Evolutionary conservation across 23 tunicate species (phyloP), one percentile per base, ranked within the genome.

Genomic region (Styela clava): DNA sequence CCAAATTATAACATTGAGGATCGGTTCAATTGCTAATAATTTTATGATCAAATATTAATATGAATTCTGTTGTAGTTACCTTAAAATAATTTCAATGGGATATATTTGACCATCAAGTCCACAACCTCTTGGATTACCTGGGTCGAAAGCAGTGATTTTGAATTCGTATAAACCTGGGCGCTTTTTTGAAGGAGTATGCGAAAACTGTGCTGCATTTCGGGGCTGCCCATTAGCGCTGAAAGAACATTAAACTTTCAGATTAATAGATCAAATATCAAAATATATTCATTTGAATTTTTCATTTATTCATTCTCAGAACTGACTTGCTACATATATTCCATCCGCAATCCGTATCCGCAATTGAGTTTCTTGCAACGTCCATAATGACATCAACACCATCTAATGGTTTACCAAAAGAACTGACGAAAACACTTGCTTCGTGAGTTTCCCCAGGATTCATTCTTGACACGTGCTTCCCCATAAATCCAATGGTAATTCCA

Each of bases 21-120:
- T n/a, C n/a, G n/a, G n/a, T n/a, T n/a, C n/a, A n/a, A n/a, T n/a
- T n/a, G n/a, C n/a, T n/a, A n/a, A n/a, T n/a, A n/a, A n/a, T n/a
- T n/a, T n/a, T n/a, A n/a, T n/a, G n/a, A n/a, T n/a, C n/a, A n/a
- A n/a, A n/a, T n/a, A n/a, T n/a, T n/a, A n/a, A n/a, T n/a, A n/a
- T n/a, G n/a, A n/a, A n/a, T n/a, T n/a, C n/a, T n/a, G n/a, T n/a
- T n/a, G n/a, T n/a, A n/a, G n/a, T n/a, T 12, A 44, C 71, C 31
- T 1, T 22, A 67, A 29, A 27, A 25, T 24, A 20, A 85, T 27
- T 2, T 35, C 64, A 29, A 85, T 52, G 23, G 74, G 69, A 32
- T 85, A 85, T 3, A 85, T 63, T 69, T 85, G 89, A 3, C 89
- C 89, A 71, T 85, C 89, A 30, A 85, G 52, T 69, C 70, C 84